phyloP scores from a whole-genome alignment of 2,797 vertebrate species.

The Lepus townsendii region DNA sequence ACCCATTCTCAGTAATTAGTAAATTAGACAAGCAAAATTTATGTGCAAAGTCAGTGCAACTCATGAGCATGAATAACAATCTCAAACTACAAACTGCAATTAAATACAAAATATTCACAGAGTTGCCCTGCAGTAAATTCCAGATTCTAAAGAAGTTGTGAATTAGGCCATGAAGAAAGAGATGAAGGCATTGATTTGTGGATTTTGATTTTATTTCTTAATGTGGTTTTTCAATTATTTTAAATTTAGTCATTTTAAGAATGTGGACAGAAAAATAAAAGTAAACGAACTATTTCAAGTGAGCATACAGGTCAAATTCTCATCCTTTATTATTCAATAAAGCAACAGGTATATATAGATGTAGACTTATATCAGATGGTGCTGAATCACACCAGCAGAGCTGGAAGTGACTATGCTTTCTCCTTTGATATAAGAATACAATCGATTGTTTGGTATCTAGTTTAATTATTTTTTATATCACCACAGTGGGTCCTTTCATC shows the following conservation, averaged over 20 bases:
- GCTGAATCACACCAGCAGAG: background rate
- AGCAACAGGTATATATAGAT: no score
- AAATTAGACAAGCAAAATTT: constrained; percentile 79
- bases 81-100: constrained; percentile 71
- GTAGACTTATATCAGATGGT: background rate
- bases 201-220: constrained; percentile 74
- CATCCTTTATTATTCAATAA: background rate
- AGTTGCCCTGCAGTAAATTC: constrained; percentile 69
- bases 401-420: no score
- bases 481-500: background rate
- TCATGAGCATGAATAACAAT: constrained; percentile 70
- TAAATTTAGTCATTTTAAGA: constrained; percentile 70
- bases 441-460: background rate
- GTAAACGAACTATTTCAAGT: constrained; percentile 64
- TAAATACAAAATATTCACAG: constrained; percentile 69
- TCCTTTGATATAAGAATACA: background rate
- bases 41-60: constrained; percentile 72
- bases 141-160: constrained; percentile 70
- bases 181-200: constrained; percentile 61
- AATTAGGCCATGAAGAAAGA: constrained; percentile 75
- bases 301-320: background rate
- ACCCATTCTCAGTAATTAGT: constrained; percentile 74
- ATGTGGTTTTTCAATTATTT: constrained; percentile 76
- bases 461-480: background rate
- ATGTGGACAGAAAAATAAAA: constrained; percentile 58